phyloP scores from a whole-genome alignment of 2,888 invertebrate genomes.

The Plagiodera versicolora region DNA sequence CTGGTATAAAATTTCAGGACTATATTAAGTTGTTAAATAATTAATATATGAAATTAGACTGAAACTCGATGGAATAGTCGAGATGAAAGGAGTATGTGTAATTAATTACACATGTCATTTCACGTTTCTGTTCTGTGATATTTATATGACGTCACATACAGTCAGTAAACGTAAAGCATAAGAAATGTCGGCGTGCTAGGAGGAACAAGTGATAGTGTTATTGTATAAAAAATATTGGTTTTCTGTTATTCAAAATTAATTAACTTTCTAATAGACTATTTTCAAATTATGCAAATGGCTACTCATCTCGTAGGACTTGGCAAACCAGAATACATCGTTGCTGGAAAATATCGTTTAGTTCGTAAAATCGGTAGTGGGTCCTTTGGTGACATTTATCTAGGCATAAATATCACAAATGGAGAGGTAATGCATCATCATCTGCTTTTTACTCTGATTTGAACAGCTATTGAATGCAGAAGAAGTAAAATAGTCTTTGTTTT shows the following conservation, averaged over 20 bases:
- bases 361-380: conserved; percentile 99
- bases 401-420: conserved; percentile 86
- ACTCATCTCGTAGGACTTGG: conserved; percentile 41
- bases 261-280: conserved; percentile 48
- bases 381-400: conserved; percentile 98
- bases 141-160: too few species aligned
- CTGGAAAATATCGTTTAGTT: conserved; percentile 91
- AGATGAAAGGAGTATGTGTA: too few species aligned
- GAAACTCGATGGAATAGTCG: too few species aligned
- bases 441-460: not conserved
- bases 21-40: too few species aligned
- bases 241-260: conserved; percentile 53
- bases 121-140: too few species aligned
- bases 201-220: conserved; percentile 56
- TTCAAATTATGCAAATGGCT: conserved; percentile 53
- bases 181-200: conserved; percentile 63
- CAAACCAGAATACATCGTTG: conserved; percentile 79
- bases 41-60: too few species aligned
- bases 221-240: conserved; percentile 51
- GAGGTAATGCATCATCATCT: conserved; percentile 66
- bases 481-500: conserved; percentile 29
- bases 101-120: too few species aligned
- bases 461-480: not conserved
- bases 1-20: too few species aligned
- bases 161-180: too few species aligned